These are phyloP conservation scores for Diprion similis DNA, from an alignment of 1,140 invertebrate genomes.

Conservation along the genomic window DNA sequence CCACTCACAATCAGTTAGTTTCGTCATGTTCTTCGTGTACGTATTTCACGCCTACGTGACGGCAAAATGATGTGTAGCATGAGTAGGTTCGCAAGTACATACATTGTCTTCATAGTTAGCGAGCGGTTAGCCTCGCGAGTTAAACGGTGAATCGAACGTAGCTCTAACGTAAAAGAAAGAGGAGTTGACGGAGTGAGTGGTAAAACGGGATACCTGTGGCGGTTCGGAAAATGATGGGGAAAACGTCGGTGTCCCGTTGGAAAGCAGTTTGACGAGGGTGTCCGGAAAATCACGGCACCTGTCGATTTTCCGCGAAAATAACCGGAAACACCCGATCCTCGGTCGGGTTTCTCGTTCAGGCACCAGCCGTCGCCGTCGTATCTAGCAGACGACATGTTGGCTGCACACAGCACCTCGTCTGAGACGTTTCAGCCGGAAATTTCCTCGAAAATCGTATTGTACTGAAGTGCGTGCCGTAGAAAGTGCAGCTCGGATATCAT, in stretches of 20 bases:
- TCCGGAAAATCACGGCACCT: conserved; percentile 4
- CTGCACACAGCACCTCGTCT: conserved; percentile 52
- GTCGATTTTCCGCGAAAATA: conserved; percentile 2
- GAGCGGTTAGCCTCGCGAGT: too few relatives aligned
- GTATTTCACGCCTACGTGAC: too few relatives aligned
- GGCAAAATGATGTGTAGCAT: too few relatives aligned
- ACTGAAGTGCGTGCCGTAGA: not conserved
- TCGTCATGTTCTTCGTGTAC: too few relatives aligned
- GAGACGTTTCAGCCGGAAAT: conserved; percentile 51
- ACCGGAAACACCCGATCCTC: not conserved
- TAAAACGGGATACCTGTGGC: too few relatives aligned
- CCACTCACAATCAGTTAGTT: too few relatives aligned
- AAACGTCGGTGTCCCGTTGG: not conserved
- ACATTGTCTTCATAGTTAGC: too few relatives aligned
- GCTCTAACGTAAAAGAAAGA: too few relatives aligned
- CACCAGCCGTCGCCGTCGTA: conserved; percentile 11
- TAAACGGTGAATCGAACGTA: too few relatives aligned
- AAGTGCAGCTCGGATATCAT: not conserved
- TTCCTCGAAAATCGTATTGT: conserved; percentile 38
- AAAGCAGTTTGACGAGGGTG: not conserved
- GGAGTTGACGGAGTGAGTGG: too few relatives aligned
- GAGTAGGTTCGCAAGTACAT: too few relatives aligned
- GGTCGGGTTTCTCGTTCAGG: conserved; percentile 2
- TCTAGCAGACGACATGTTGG: conserved; percentile 60
- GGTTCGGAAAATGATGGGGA: not conserved